A percentile compares a stretch with the other conserved stretches of the same genome.
Evolutionary conservation across 2,888 invertebrate species (phyloP).

Genomic region (Listrodromus nycthemerus): DNA sequence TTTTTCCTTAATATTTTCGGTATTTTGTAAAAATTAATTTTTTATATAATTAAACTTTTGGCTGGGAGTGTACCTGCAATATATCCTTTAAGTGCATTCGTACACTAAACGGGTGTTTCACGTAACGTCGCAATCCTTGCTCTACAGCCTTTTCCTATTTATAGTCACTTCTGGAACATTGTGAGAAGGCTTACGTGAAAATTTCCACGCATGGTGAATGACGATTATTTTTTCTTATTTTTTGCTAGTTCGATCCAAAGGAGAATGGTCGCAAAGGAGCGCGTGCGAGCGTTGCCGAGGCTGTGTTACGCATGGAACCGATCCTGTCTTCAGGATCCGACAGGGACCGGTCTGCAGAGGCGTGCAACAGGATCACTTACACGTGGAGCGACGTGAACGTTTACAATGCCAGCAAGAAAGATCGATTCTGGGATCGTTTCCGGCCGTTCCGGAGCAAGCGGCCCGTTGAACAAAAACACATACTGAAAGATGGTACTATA

Average conservation of each 20-base stretch:
- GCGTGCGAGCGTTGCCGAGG: constrained; percentile 57
- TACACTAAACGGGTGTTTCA: too few species aligned
- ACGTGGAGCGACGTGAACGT: constrained; percentile 93
- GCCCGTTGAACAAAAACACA: constrained; percentile 85
- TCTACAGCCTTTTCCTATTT: neutral
- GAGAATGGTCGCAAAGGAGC: constrained; percentile 56
- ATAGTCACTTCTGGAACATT: neutral
- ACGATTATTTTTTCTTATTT: neutral
- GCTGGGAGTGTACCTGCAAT: too few species aligned
- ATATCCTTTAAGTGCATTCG: too few species aligned
- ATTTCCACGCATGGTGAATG: constrained; percentile 3
- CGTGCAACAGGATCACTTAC: constrained; percentile 87
- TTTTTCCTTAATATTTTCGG: neutral
- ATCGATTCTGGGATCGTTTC: constrained; percentile 73
- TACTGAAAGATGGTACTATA: constrained; percentile 89
- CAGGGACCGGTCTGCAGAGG: constrained; percentile 49
- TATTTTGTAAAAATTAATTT: neutral
- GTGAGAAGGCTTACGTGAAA: neutral
- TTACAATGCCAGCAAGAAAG: constrained; percentile 87
- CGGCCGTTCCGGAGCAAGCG: constrained; percentile 69
- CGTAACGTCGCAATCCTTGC: too few species aligned
- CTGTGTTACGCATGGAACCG: constrained; percentile 72
- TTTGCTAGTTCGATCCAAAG: constrained; percentile 65
- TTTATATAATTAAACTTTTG: too few species aligned
- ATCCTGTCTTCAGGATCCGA: constrained; percentile 62